Conservation (phyloP, 2,113 vertebrate genomes). For the Entomyzon cyanotis region DNA sequence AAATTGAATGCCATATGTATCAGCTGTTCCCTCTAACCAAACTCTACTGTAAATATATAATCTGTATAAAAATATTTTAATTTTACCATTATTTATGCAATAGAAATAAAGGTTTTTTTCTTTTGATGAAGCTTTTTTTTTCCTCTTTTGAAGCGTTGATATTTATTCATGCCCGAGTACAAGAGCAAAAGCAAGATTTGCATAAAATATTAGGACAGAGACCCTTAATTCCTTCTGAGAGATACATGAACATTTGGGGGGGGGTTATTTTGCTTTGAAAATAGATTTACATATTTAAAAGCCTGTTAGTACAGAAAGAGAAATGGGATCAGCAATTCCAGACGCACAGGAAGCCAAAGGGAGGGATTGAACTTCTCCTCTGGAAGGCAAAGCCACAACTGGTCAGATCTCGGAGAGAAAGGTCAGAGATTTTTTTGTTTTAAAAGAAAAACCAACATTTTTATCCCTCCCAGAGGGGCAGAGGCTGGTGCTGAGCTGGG, state of each 20-base stretch:
- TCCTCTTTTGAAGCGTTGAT: not conserved
- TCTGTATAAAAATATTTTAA: conserved; percentile 89
- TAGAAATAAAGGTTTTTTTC: conserved; percentile 87
- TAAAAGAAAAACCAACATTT: not conserved
- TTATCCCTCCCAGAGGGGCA: not conserved
- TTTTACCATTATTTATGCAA: conserved; percentile 92
- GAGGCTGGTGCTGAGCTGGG: not conserved
- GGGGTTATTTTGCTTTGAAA: not conserved
- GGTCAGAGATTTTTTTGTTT: not conserved
- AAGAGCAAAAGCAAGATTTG: not conserved
- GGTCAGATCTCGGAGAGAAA: not conserved
- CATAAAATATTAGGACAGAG: conserved; percentile 13
- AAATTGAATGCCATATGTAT: conserved; percentile 80
- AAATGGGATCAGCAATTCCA: not conserved
- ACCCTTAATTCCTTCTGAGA: not conserved
- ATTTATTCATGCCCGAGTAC: not conserved
- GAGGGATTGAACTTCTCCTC: not conserved
- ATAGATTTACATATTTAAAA: conserved; percentile 58
- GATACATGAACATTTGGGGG: not conserved
- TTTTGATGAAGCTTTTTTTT: conserved; percentile 70
- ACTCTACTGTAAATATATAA: conserved; percentile 90
- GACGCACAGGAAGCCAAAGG: not conserved
- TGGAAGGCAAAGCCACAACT: not conserved
- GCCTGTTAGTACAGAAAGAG: not conserved
- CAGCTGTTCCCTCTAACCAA: conserved; percentile 80